Percentiles rank a stretch among this genome's conserved stretches.
phyloP scores from a whole-genome alignment of 2,113 vertebrate genomes.

The Macrotis lagotis region DNA sequence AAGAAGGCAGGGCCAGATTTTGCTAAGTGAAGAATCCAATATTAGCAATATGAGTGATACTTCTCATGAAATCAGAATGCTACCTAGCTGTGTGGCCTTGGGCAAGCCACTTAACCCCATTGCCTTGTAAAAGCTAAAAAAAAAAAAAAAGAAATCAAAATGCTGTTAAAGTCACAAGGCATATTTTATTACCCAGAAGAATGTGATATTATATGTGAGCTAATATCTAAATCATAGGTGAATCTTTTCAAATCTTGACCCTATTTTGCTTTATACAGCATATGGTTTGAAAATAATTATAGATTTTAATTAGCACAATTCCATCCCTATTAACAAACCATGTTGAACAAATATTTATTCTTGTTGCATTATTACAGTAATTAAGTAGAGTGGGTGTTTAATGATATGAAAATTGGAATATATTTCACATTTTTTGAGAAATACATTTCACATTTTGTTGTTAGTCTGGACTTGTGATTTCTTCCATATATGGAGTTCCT shows the following conservation, averaged over 20 bases:
- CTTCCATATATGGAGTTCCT: not conserved
- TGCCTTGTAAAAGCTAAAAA: no score
- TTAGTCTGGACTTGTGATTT: not conserved
- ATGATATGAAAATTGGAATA: conserved; percentile 51
- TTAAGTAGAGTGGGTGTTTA: conserved; percentile 61
- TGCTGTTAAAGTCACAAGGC: conserved; percentile 19
- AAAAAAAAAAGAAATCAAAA: no score
- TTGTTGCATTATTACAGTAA: conserved; percentile 25
- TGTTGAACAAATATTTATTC: conserved; percentile 71
- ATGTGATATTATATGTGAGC: not conserved
- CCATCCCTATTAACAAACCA: conserved; percentile 58
- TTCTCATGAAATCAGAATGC: not conserved
- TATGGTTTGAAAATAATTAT: conserved; percentile 75
- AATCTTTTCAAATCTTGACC: conserved; percentile 52
- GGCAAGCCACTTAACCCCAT: no score
- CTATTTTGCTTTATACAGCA: conserved; percentile 68
- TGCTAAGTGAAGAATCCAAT: conserved; percentile 5
- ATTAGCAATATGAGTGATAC: not conserved
- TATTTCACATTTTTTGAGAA: not conserved
- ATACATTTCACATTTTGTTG: not conserved
- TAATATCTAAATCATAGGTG: conserved; percentile 60
- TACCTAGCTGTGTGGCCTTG: no score
- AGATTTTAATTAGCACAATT: conserved; percentile 65
- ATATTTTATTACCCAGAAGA: conserved; percentile 31
- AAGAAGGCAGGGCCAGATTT: not conserved